Base-by-base conservation (phyloP, 2,113 vertebrate species). In the Tringa solitaria region DNA sequence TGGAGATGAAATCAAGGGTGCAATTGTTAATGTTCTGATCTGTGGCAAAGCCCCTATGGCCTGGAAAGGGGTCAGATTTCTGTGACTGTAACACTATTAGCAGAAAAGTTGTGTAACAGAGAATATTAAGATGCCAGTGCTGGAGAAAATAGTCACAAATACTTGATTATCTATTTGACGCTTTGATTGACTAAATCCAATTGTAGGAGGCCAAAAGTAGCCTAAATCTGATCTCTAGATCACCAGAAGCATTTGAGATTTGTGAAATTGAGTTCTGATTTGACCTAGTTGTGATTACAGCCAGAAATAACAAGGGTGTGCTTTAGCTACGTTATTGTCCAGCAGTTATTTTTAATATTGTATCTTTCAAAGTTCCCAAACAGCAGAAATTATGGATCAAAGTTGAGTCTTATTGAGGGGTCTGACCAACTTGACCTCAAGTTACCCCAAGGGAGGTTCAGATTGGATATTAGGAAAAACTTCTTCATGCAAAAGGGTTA, bases 21-120 rank as follows among this genome's bases (percentile, higher is more conserved):
- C 46, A 28, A 19, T 18, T 48, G 19, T 37, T 73, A 33, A 24
- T 1, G 1, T 46, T 30, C 37, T 35, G 43, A 24, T 46, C 24
- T 2, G 0, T 23, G 24, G 22, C 50, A 48, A 60, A 60, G 18
- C 26, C 21, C n/a, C 19, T 5, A 3, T 35, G 4, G 6, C 10
- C 46, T 14, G 11, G 16, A 41, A 57, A 32, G 22, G 11, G 16
- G 20, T 41, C 32, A 32, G 30, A 7, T 7, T 37, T 32, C 12
- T 4, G 2, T 41, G 56, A 32, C 17, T 54, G 65, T 6, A 43
- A 9, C 9, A 22, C 19, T 14, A 2, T 50, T 30, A 61, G 32
- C 22, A 39, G 23, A 30, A 21, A 4, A 46, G 14, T 17, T 39
- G 43, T 46, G 2, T 5, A 41, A 46, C 45, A 48, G 24, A 53